These are phyloP conservation scores for Andrena fulva DNA, from an alignment of 2,888 invertebrate species.

Conservation along the genomic window DNA sequence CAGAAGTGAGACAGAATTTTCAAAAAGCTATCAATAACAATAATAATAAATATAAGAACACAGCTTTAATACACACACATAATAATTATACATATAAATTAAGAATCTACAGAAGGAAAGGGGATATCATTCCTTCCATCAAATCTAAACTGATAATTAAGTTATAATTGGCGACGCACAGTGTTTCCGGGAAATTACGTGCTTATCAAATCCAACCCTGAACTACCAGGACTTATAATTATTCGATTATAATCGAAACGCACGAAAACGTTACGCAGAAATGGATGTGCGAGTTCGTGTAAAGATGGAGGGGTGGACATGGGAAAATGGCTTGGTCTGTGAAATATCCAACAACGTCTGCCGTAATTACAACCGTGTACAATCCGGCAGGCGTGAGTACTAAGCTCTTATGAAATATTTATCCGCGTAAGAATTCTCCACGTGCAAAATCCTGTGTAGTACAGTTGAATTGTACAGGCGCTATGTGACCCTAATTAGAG, in stretches of 20 bases:
- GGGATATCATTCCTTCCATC: too few relatives aligned
- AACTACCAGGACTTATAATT: background rate
- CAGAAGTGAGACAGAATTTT: too few relatives aligned
- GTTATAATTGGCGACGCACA: too few relatives aligned
- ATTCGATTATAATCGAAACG: background rate
- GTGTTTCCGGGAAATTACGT: too few relatives aligned
- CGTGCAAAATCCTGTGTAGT: background rate
- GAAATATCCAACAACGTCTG: constrained; percentile 13
- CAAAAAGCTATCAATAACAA: too few relatives aligned
- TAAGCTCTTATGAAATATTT: constrained; percentile 32
- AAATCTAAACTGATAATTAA: too few relatives aligned
- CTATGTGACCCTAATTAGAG: constrained; percentile 31
- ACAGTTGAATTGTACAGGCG: constrained; percentile 2
- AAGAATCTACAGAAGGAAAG: too few relatives aligned
- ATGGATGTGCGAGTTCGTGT: background rate
- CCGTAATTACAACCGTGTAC: constrained; percentile 17
- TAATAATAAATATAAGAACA: too few relatives aligned
- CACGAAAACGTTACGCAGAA: background rate
- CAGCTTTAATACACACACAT: too few relatives aligned
- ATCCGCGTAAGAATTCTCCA: constrained; percentile 15
- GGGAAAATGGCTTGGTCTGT: background rate
- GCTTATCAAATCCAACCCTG: too few relatives aligned
- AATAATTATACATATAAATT: too few relatives aligned
- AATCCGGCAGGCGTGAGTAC: constrained; percentile 31
- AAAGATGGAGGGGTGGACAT: background rate